Conservation (phyloP, 2,797 vertebrate species). For the Hirundo rustica region DNA sequence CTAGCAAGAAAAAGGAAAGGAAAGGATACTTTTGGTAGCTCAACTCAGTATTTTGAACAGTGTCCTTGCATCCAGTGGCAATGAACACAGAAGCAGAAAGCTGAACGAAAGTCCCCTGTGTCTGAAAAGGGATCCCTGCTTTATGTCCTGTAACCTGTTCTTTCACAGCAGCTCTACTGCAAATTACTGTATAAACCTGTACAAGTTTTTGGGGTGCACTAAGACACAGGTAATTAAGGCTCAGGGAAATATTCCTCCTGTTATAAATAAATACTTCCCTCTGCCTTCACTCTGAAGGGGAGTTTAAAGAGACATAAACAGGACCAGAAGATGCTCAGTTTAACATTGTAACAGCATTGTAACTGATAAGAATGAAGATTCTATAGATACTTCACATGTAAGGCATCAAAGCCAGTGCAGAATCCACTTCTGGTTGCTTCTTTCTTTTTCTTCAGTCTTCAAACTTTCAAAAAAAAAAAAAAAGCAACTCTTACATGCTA, state of each 20-base stretch:
- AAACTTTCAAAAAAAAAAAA: background rate
- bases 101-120: background rate
- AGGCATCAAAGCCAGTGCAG: background rate
- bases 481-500: background rate
- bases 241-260: background rate
- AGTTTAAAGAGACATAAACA: background rate
- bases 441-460: background rate
- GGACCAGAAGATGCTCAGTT: background rate
- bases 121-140: background rate
- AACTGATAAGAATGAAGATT: background rate
- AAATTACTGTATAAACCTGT: background rate
- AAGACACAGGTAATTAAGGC: background rate
- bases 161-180: background rate
- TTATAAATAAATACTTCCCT: background rate
- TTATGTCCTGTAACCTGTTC: background rate
- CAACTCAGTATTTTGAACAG: background rate
- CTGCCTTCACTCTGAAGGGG: background rate
- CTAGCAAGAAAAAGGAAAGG: background rate
- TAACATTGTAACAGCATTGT: background rate
- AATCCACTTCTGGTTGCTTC: background rate
- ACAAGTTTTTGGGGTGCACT: background rate
- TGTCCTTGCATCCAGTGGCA: background rate
- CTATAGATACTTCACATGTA: background rate
- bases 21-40: background rate
- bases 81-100: background rate